Conservation (phyloP, 2,797 vertebrate genomes). For the Gobionotothen gibberifrons region DNA sequence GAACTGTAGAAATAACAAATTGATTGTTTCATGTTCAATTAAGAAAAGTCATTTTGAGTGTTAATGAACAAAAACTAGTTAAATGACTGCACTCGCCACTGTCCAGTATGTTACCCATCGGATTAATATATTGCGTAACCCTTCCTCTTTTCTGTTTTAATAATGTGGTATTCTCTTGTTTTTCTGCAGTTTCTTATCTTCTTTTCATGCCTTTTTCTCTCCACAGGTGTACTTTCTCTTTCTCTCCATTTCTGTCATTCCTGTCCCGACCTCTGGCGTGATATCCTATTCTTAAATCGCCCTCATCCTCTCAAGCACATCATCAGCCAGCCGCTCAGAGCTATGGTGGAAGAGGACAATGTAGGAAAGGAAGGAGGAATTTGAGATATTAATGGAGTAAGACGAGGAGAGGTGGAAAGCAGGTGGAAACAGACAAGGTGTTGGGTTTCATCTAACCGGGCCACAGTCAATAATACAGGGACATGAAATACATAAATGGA, state of each 20-base stretch:
- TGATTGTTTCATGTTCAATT: not conserved
- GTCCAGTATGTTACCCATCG: not conserved
- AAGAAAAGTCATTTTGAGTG: not conserved
- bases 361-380: slow-evolving; percentile 3
- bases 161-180: not conserved
- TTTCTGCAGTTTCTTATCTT: not conserved
- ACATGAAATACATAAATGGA: slow-evolving; percentile 15
- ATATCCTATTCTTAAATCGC: slow-evolving; percentile 34
- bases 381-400: slow-evolving; percentile 2
- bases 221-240: not conserved
- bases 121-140: not conserved
- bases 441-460: slow-evolving; percentile 20
- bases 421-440: slow-evolving; percentile 1
- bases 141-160: not conserved
- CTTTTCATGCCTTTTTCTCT: not conserved
- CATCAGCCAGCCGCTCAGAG: not conserved
- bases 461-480: slow-evolving; percentile 19
- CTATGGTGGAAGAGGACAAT: slow-evolving; percentile 3
- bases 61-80: not conserved
- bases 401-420: slow-evolving; percentile 11
- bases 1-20: slow-evolving; percentile 6
- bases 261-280: not conserved
- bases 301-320: slow-evolving; percentile 37
- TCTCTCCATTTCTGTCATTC: not conserved
- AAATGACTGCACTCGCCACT: not conserved